phyloP scores from a whole-genome alignment of 2,888 invertebrate species.

The Ophion costatus region DNA sequence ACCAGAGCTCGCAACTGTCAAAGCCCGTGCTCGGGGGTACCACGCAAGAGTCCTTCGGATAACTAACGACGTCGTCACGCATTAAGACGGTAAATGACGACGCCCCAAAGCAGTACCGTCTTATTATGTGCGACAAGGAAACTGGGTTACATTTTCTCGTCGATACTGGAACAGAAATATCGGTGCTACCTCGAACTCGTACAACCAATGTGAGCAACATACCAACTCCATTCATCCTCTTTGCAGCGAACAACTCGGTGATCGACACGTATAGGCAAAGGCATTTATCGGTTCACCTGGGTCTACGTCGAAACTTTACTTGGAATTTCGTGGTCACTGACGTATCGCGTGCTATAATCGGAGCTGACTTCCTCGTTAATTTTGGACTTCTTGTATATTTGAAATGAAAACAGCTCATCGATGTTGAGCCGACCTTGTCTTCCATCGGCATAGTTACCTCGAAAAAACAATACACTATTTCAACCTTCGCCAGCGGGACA shows the following conservation, averaged over 20 bases:
- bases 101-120: conserved; percentile 28
- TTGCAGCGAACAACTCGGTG: conserved; percentile 39
- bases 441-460: neutral
- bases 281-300: conserved; percentile 18
- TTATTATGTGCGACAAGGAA: conserved; percentile 33
- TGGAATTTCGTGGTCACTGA: conserved; percentile 42
- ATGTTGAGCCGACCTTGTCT: conserved; percentile 10
- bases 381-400: conserved; percentile 28
- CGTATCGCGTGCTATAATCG: conserved; percentile 27
- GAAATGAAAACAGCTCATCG: conserved; percentile 27
- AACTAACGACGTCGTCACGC: conserved; percentile 39
- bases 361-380: conserved; percentile 45
- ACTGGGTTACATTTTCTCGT: conserved; percentile 25
- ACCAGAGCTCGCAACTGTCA: conserved; percentile 43
- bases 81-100: conserved; percentile 25
- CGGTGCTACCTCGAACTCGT: conserved; percentile 28
- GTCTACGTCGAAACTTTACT: conserved; percentile 26
- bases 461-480: neutral
- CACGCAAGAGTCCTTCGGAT: neutral
- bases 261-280: conserved; percentile 35
- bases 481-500: neutral
- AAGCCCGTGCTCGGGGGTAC: conserved; percentile 29
- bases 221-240: conserved; percentile 2
- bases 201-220: neutral
- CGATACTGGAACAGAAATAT: conserved; percentile 55